Conservation (phyloP, 1,140 invertebrate genomes). For the Chrysopa pallens region DNA sequence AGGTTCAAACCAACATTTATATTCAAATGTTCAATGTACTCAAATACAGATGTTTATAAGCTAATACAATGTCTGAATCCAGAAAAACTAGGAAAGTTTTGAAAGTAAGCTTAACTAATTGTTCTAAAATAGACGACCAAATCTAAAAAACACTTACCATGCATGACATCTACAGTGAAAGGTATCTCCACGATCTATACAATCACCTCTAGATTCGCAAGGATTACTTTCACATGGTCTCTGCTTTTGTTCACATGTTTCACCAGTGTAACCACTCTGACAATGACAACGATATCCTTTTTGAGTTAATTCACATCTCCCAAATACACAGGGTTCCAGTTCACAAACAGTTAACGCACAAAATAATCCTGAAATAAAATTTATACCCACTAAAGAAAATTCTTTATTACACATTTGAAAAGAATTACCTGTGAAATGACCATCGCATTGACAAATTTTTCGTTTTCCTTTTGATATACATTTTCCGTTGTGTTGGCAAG, state of each 20-base stretch:
- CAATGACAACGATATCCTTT: slow-evolving; percentile 36
- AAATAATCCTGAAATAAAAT: slow-evolving; percentile 34
- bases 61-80: no score
- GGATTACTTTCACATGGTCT: slow-evolving; percentile 48
- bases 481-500: slow-evolving; percentile 43
- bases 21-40: no score
- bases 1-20: no score
- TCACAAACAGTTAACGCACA: slow-evolving; percentile 52
- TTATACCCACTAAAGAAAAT: neutral
- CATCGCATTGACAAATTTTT: slow-evolving; percentile 40
- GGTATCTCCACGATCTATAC: slow-evolving; percentile 36
- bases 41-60: no score
- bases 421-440: slow-evolving; percentile 34
- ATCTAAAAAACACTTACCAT: slow-evolving; percentile 26
- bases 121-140: no score
- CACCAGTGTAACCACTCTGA: slow-evolving; percentile 39
- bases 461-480: slow-evolving; percentile 31
- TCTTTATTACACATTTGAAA: neutral
- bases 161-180: slow-evolving; percentile 52
- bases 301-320: slow-evolving; percentile 38
- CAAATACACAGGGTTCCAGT: slow-evolving; percentile 48
- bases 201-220: slow-evolving; percentile 49
- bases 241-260: slow-evolving; percentile 41
- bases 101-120: no score
- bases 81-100: no score